Evolutionary conservation across 1,140 invertebrate genomes (phyloP), one percentile per base, ranked within the genome.

Genomic region (Plutomurus gul): DNA sequence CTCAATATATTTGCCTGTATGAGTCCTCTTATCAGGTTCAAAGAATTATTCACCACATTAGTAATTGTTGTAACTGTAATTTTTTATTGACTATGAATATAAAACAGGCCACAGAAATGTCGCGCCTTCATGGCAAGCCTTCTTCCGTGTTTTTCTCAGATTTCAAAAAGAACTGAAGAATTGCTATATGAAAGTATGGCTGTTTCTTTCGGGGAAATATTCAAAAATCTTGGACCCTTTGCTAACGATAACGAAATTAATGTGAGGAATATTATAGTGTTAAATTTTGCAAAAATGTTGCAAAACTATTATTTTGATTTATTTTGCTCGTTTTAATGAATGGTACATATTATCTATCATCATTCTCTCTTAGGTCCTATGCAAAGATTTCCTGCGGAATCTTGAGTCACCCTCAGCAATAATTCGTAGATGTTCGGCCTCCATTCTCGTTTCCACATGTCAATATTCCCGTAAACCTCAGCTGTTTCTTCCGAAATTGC

Each of bases 81-180:
- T 47, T 18, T 7, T 16, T 47, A 74, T 74, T 46, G 18, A 73
- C 33, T 71, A 30, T 2, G 3, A 71, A 8, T 4, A 51, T 56
- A 5, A 20, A 22, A 10, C 37, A 91, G 91, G 77, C 92, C 93
- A 27, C 90, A 91, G 47, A 93, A 93, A 87, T 91, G 92, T 82
- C 91, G 92, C 85, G 90, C 91, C 75, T 95, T 94, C 84, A 90
- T 93, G 16, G 88, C 91, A 25, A 92, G 93, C 84, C 84, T 95
- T 30, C 86, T 94, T 65, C 92, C 92, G 6, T 92, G 91, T 83
- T 87, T 95, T 80, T 87, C 89, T 2, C 88, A 88, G 46, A 93
- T 94, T 72, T 89, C 90, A 8, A 87, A 89, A 81, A 87, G 93
- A 47, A 89, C 88, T 49, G 93, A 95, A 85, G 92, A 94, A 82